Evolutionary conservation across 2,113 vertebrate genomes (phyloP).

Genomic region (Myocastor coypus): DNA sequence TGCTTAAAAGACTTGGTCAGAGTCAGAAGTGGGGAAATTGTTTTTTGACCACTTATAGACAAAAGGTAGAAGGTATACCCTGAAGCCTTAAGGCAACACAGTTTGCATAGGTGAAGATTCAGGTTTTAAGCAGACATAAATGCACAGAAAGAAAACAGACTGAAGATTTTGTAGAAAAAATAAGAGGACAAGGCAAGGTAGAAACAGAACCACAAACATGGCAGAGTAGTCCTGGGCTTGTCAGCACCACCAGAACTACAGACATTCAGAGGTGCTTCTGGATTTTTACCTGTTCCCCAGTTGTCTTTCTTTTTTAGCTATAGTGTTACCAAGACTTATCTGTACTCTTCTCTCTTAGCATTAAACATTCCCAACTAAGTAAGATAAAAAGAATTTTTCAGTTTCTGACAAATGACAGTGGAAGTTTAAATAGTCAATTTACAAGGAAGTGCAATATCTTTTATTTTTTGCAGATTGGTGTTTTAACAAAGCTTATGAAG

Average conservation of each 20-base stretch:
- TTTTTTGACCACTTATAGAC: neutral
- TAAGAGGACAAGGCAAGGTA: neutral
- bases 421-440: neutral
- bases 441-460: neutral
- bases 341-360: neutral
- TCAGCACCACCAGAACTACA: neutral
- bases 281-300: neutral
- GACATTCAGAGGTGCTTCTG: neutral
- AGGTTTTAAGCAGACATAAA: neutral
- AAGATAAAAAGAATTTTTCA: neutral
- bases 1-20: neutral
- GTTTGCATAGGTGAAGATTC: neutral
- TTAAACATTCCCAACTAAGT: neutral
- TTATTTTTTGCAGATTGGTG: conserved; percentile 1
- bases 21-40: neutral
- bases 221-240: neutral
- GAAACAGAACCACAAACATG: neutral
- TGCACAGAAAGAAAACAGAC: neutral
- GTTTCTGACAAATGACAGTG: conserved; percentile 39
- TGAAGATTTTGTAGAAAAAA: neutral
- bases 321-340: neutral
- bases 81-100: neutral
- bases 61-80: neutral
- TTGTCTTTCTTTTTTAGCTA: neutral
- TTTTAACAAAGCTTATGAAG: conserved; percentile 18